These are phyloP conservation scores for Drosophila macrothrix DNA, from an alignment of 2,888 invertebrate species.

Conservation along the genomic window DNA sequence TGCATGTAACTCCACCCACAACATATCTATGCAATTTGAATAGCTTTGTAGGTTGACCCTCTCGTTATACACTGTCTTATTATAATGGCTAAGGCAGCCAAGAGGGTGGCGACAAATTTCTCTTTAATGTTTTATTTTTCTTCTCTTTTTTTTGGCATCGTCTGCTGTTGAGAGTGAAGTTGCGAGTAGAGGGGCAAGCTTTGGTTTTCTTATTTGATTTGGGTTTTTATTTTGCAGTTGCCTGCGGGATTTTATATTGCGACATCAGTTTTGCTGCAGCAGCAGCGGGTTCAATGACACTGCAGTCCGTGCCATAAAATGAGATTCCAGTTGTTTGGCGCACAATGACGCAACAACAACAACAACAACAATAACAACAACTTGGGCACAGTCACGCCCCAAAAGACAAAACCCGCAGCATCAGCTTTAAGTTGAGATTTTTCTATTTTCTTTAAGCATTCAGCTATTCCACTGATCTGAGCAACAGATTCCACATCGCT, in stretches of 20 bases:
- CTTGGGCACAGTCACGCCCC: constrained; percentile 47
- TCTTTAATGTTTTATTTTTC: constrained; percentile 36
- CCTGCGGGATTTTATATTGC: constrained; percentile 61
- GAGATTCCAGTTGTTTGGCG: constrained; percentile 65
- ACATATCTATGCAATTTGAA: constrained; percentile 5
- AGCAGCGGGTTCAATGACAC: constrained; percentile 70
- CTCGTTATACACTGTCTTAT: constrained; percentile 12
- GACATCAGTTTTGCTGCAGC: constrained; percentile 39
- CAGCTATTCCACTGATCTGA: constrained; percentile 26
- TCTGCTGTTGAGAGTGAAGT: not conserved
- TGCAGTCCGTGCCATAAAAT: constrained; percentile 53
- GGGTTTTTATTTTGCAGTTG: constrained; percentile 25
- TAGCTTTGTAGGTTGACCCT: constrained; percentile 12
- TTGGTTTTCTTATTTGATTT: constrained; percentile 52
- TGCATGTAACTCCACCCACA: not conserved
- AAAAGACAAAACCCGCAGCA: constrained; percentile 54
- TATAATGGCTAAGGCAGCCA: not conserved
- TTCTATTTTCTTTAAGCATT: not conserved
- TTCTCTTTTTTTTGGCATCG: constrained; percentile 20
- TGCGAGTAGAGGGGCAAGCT: not conserved
- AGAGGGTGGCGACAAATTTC: constrained; percentile 22
- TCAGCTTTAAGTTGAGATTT: constrained; percentile 1
- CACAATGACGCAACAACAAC: constrained; percentile 58
- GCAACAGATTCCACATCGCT: constrained; percentile 5
- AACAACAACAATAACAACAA: constrained; percentile 7